Percentiles rank a stretch among this genome's conserved stretches.
These are phyloP conservation scores for Drosophila borborema DNA, from an alignment of 2,888 invertebrate species.

Conservation along the genomic window DNA sequence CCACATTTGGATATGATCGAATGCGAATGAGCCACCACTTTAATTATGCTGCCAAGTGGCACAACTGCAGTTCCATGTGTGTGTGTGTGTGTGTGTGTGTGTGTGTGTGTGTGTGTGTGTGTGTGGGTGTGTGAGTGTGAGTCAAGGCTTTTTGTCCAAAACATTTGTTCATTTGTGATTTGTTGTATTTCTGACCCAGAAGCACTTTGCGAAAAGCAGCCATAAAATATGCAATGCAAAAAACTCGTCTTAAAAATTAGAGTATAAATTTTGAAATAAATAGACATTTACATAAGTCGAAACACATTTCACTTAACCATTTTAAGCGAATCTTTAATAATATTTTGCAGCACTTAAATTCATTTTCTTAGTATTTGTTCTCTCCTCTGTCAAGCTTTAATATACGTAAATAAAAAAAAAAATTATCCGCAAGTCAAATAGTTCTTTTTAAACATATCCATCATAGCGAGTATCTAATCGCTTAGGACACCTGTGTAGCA, in stretches of 20 bases:
- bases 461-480: constrained; percentile 14
- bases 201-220: constrained; percentile 38
- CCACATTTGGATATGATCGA: constrained; percentile 72
- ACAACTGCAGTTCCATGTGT: constrained; percentile 10
- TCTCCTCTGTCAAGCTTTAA: no score
- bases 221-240: constrained; percentile 29
- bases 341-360: neutral
- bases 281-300: neutral
- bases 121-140: constrained; percentile 35
- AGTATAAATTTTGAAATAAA: neutral
- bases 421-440: neutral
- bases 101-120: constrained; percentile 17
- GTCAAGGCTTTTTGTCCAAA: constrained; percentile 73
- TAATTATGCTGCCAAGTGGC: constrained; percentile 74
- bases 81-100: constrained; percentile 20
- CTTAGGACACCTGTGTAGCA: constrained; percentile 5
- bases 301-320: neutral
- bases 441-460: constrained; percentile 10
- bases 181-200: constrained; percentile 54
- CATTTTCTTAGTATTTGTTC: neutral
- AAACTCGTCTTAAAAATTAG: neutral
- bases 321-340: neutral
- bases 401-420: neutral
- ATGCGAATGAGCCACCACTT: constrained; percentile 64
- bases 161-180: constrained; percentile 78